Evolutionary conservation across 2,888 invertebrate species (phyloP).

Genomic region (Ephialtes manifestator): DNA sequence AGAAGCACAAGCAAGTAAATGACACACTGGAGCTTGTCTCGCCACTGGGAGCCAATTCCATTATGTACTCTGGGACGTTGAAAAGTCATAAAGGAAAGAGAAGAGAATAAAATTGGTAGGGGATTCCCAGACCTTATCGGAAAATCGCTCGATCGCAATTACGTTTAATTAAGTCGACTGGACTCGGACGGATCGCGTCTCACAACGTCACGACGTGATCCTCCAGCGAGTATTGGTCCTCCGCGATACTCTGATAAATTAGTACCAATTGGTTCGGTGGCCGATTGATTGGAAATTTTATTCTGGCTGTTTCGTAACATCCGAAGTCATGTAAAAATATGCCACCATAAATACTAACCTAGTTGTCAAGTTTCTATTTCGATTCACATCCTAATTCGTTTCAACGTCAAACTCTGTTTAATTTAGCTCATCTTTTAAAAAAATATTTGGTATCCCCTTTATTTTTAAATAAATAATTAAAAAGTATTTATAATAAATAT

Average conservation of each 20-base stretch:
- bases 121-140: slow-evolving; percentile 13
- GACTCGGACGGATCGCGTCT: slow-evolving; percentile 18
- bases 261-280: background rate
- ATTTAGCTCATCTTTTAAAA: no score
- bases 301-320: background rate
- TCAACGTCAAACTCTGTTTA: no score
- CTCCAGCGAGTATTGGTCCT: background rate
- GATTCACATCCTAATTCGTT: no score
- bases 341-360: no score
- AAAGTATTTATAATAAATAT: no score
- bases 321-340: no score
- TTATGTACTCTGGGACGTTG: slow-evolving; percentile 19
- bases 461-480: no score
- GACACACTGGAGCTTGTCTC: slow-evolving; percentile 65
- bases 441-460: no score
- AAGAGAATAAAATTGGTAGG: slow-evolving; percentile 22
- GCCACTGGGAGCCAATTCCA: slow-evolving; percentile 71
- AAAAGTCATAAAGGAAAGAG: slow-evolving; percentile 11
- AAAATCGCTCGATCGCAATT: slow-evolving; percentile 75
- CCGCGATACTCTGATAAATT: slow-evolving; percentile 10
- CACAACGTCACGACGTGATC: slow-evolving; percentile 56
- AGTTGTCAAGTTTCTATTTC: background rate
- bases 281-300: background rate
- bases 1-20: slow-evolving; percentile 67
- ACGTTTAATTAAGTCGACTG: slow-evolving; percentile 76